Evolutionary conservation across 2,888 invertebrate genomes (phyloP).

Genomic region (Euzophera pinguis): DNA sequence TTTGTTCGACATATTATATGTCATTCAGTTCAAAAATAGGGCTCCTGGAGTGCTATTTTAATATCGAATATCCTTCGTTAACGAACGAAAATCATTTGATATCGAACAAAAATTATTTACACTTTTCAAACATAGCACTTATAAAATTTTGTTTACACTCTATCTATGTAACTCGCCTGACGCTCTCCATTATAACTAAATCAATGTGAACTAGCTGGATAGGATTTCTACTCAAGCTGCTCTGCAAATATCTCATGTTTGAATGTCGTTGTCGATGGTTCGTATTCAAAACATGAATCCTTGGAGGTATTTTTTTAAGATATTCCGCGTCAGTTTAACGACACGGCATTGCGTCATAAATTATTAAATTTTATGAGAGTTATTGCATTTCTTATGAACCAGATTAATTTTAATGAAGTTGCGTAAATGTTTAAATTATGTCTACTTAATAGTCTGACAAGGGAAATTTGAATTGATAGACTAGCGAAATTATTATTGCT

Average conservation of each 20-base stretch:
- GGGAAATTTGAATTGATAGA: background rate
- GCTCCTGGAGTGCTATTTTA: too few species aligned
- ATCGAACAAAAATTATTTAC: too few species aligned
- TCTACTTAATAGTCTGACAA: background rate
- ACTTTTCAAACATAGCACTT: too few species aligned
- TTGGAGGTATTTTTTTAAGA: background rate
- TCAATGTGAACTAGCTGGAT: background rate
- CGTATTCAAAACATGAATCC: constrained; percentile 32
- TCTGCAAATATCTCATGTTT: constrained; percentile 15
- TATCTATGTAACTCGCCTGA: background rate
- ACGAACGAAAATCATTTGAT: too few species aligned
- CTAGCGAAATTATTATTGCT: background rate
- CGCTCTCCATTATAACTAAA: background rate
- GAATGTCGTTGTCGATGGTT: constrained; percentile 21
- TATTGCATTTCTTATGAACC: background rate
- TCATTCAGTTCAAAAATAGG: too few species aligned
- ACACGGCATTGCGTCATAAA: background rate
- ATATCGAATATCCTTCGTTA: too few species aligned
- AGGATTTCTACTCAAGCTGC: constrained; percentile 19
- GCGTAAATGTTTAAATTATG: background rate
- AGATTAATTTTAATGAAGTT: constrained; percentile 1
- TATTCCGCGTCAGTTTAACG: constrained; percentile 1
- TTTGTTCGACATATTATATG: too few species aligned
- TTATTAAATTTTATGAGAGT: constrained; percentile 4
- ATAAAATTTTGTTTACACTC: background rate